phyloP scores from a whole-genome alignment of 2,113 vertebrate genomes.

The Pollimyrus isidori region DNA sequence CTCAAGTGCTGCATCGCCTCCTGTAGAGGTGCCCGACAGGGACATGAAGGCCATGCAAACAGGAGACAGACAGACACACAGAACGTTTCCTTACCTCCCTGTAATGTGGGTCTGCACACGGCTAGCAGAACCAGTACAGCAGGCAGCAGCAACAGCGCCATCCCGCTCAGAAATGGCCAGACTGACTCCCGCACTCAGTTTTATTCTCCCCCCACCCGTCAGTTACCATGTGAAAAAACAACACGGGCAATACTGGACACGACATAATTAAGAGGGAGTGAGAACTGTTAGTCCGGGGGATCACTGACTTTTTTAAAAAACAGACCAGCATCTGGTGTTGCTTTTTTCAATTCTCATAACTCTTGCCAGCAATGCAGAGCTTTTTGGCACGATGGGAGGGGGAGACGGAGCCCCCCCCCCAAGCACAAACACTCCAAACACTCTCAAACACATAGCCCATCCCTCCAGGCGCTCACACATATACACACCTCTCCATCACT shows the following conservation, averaged over 20 bases:
- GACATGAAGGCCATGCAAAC: not conserved
- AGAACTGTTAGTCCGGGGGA: constrained; percentile 48
- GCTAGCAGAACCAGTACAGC: constrained; percentile 69
- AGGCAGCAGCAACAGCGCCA: constrained; percentile 61
- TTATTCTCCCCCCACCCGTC: constrained; percentile 75
- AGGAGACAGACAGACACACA: not conserved
- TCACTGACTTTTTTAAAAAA: constrained; percentile 51
- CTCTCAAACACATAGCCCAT: not conserved
- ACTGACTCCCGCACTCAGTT: constrained; percentile 68
- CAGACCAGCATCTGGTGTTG: constrained; percentile 41
- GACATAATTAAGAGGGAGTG: constrained; percentile 67
- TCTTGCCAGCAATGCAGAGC: constrained; percentile 41
- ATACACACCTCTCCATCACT: not conserved
- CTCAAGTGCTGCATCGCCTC: not conserved
- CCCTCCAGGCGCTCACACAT: not conserved
- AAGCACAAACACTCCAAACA: not conserved
- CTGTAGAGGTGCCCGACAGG: not conserved
- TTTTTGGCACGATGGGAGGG: constrained; percentile 8
- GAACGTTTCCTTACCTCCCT: constrained; percentile 77
- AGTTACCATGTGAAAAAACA: constrained; percentile 65
- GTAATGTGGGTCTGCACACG: constrained; percentile 70
- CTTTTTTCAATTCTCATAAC: constrained; percentile 54
- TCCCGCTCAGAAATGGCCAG: constrained; percentile 76
- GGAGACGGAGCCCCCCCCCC: not conserved
- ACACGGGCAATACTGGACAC: constrained; percentile 55